These are phyloP conservation scores for Harpagoxenus sublaevis DNA, from an alignment of 2,888 invertebrate genomes.

Conservation along the genomic window DNA sequence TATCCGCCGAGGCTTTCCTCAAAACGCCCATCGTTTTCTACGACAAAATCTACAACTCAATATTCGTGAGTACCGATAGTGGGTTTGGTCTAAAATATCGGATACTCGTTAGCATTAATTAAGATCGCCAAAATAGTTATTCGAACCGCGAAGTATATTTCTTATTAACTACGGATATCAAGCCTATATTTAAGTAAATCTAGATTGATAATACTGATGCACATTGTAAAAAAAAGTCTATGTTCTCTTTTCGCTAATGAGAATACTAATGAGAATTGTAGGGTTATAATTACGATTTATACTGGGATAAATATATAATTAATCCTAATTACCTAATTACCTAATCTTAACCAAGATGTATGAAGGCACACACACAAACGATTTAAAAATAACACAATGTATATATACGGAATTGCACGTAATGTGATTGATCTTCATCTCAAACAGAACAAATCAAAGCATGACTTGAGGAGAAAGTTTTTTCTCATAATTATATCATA, in stretches of 20 bases:
- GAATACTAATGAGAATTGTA: slow-evolving; percentile 2
- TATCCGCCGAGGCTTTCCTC: slow-evolving; percentile 89
- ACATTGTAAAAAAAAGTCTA: background rate
- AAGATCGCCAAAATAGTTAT: background rate
- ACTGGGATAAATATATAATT: background rate
- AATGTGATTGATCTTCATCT: background rate
- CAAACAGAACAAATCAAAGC: background rate
- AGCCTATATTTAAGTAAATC: slow-evolving; percentile 8
- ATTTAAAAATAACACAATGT: background rate
- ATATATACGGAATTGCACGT: background rate
- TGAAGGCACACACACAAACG: background rate
- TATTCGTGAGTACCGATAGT: slow-evolving; percentile 92
- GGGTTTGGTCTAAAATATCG: background rate
- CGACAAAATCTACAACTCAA: slow-evolving; percentile 91
- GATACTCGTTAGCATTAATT: background rate
- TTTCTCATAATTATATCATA: background rate
- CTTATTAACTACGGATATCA: background rate
- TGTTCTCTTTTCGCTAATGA: background rate
- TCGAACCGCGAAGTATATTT: background rate
- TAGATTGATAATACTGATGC: background rate
- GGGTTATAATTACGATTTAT: background rate
- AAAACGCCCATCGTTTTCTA: slow-evolving; percentile 93
- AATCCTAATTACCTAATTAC: background rate
- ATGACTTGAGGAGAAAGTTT: background rate
- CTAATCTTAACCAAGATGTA: background rate